phyloP scores from a whole-genome alignment of 2,113 vertebrate genomes.

The Dicaeum eximium region DNA sequence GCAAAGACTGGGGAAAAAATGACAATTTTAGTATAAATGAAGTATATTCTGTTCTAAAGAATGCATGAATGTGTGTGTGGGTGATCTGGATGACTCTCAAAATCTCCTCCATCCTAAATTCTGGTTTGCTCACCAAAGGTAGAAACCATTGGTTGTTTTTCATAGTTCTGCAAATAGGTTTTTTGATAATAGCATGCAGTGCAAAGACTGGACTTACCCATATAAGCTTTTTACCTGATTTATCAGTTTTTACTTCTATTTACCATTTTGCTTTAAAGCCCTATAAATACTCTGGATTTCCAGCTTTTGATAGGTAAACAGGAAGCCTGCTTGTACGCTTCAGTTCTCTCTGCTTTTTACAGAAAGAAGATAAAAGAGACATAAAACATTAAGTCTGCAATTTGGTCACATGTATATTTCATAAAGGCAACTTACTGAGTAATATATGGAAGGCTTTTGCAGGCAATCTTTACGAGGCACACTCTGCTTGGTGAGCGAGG shows the following conservation, averaged over 20 bases:
- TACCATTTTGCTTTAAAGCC: not conserved
- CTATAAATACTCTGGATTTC: not conserved
- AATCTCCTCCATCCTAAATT: not conserved
- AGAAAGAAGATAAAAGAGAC: conserved; percentile 1
- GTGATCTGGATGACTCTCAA: not conserved
- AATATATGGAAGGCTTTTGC: not conserved
- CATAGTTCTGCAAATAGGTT: not conserved
- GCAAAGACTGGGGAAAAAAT: not conserved
- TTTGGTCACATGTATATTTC: conserved; percentile 27
- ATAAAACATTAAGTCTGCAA: not conserved
- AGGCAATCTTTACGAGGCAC: not conserved
- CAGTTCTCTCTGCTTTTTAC: not conserved
- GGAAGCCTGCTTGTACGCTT: not conserved
- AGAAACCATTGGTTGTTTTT: not conserved
- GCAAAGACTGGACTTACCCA: not conserved
- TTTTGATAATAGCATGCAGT: not conserved
- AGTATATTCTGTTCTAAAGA: not conserved
- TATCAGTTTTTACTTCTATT: not conserved
- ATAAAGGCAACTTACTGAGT: not conserved
- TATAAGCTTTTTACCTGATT: not conserved
- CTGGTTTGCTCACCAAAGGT: not conserved
- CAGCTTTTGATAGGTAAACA: not conserved
- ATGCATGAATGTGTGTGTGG: not conserved
- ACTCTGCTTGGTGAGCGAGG: not conserved
- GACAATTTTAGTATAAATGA: not conserved